Evolutionary conservation across 2,113 vertebrate genomes (phyloP).

Genomic region (Hydropotes inermis): DNA sequence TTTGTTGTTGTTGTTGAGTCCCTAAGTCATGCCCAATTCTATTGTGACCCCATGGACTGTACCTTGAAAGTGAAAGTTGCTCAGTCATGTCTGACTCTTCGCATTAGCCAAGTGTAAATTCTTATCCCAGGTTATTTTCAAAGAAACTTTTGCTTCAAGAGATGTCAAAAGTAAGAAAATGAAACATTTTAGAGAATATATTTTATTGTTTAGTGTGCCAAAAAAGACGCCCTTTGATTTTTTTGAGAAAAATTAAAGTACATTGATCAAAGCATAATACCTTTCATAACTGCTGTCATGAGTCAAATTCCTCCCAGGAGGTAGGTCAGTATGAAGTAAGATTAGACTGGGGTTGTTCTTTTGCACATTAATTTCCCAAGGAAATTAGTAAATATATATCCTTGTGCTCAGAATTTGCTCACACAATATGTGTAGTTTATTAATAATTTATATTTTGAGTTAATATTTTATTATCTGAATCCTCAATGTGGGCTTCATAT

Average conservation of each 20-base stretch:
- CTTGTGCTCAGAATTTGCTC: neutral
- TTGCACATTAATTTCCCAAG: neutral
- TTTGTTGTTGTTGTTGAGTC: neutral
- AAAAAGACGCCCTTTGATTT: neutral
- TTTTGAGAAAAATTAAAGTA: constrained; percentile 34
- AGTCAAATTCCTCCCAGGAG: constrained; percentile 35
- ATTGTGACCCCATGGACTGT: neutral
- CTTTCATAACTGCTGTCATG: neutral
- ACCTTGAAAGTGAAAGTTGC: rapidly evolving
- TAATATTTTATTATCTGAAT: constrained; percentile 63
- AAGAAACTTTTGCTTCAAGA: neutral
- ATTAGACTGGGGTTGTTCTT: neutral
- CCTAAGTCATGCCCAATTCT: neutral
- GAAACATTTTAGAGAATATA: neutral
- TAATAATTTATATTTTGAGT: constrained; percentile 66
- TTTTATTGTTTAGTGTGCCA: constrained; percentile 4
- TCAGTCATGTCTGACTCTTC: neutral
- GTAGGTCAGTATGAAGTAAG: neutral
- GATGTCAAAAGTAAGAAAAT: neutral
- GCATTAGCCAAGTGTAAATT: neutral
- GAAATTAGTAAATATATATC: constrained; percentile 53
- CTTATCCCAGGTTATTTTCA: neutral
- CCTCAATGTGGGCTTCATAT: constrained; percentile 32
- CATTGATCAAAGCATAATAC: neutral
- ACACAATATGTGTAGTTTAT: neutral